phyloP scores from a whole-genome alignment of 1,140 invertebrate genomes.

The Drosophila grimshawi region DNA sequence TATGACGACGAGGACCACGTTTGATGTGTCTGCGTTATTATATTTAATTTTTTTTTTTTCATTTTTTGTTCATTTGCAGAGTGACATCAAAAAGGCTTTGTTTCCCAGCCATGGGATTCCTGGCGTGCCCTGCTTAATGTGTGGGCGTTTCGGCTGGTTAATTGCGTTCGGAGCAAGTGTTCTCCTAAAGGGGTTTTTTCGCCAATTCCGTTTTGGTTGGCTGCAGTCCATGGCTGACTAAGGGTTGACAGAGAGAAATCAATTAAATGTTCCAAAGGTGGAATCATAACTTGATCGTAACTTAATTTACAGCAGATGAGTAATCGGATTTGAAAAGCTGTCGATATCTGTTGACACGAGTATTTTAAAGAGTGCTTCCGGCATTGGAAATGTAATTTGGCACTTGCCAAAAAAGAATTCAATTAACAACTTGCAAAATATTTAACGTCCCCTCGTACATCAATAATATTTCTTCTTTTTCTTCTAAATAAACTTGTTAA shows the following conservation, averaged over 20 bases:
- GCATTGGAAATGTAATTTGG: neutral
- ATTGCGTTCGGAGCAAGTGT: slow-evolving; percentile 65
- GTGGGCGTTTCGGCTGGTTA: slow-evolving; percentile 77
- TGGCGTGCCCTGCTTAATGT: slow-evolving; percentile 53
- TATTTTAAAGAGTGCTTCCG: neutral
- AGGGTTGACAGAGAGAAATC: slow-evolving; percentile 56
- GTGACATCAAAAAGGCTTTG: slow-evolving; percentile 72
- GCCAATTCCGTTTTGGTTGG: neutral
- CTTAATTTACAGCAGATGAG: neutral
- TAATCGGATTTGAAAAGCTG: slow-evolving; percentile 6
- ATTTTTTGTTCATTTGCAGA: slow-evolving; percentile 37
- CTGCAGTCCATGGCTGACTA: slow-evolving; percentile 41
- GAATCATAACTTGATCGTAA: neutral
- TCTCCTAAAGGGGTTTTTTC: slow-evolving; percentile 47
- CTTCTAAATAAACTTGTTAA: too few relatives aligned
- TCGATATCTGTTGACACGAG: neutral
- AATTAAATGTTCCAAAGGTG: slow-evolving; percentile 53
- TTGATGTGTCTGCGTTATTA: slow-evolving; percentile 56
- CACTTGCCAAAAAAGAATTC: neutral
- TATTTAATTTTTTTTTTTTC: slow-evolving; percentile 24
- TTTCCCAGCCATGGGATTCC: slow-evolving; percentile 51
- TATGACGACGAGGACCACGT: slow-evolving; percentile 58
- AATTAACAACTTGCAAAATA: neutral
- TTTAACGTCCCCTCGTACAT: neutral
- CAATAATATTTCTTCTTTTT: too few relatives aligned